A percentile compares a stretch with the other conserved stretches of the same genome.
phyloP scores from a whole-genome alignment of 1,140 invertebrate genomes.

The Pseudoatta argentina region DNA sequence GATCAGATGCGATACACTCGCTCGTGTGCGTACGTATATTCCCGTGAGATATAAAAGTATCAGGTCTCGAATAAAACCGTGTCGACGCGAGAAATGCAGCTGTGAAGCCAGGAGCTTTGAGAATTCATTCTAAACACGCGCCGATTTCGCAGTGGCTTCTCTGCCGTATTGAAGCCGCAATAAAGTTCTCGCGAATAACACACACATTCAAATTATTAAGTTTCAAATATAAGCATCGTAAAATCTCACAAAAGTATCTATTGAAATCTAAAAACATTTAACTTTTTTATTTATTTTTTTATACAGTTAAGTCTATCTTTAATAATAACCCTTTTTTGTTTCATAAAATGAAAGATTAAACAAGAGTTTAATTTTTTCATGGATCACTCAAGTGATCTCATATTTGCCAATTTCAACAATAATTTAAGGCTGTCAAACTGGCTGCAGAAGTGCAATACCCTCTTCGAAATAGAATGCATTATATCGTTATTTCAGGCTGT shows the following conservation, averaged over 20 bases:
- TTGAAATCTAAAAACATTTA: neutral
- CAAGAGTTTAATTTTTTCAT: neutral
- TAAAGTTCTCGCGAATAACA: neutral
- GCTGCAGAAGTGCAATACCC: slow-evolving; percentile 8
- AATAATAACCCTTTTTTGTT: neutral
- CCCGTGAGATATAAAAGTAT: slow-evolving; percentile 57
- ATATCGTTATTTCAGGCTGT: slow-evolving; percentile 28
- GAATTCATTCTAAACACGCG: slow-evolving; percentile 35
- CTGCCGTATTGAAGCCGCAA: neutral
- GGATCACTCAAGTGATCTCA: too few relatives aligned
- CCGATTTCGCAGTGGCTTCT: neutral
- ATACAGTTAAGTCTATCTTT: neutral
- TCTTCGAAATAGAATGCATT: slow-evolving; percentile 44
- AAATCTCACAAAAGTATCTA: neutral
- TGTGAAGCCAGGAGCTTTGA: slow-evolving; percentile 62
- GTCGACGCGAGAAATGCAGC: slow-evolving; percentile 38
- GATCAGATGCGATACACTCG: slow-evolving; percentile 17
- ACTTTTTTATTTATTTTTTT: neutral
- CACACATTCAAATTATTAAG: neutral
- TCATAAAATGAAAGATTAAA: neutral
- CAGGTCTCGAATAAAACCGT: slow-evolving; percentile 27
- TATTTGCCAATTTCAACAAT: neutral
- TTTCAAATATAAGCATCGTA: neutral
- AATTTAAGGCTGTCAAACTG: slow-evolving; percentile 10
- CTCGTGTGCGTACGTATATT: neutral